Base-by-base conservation (phyloP, 2,888 invertebrate species). In the Leptinotarsa haldemani region DNA sequence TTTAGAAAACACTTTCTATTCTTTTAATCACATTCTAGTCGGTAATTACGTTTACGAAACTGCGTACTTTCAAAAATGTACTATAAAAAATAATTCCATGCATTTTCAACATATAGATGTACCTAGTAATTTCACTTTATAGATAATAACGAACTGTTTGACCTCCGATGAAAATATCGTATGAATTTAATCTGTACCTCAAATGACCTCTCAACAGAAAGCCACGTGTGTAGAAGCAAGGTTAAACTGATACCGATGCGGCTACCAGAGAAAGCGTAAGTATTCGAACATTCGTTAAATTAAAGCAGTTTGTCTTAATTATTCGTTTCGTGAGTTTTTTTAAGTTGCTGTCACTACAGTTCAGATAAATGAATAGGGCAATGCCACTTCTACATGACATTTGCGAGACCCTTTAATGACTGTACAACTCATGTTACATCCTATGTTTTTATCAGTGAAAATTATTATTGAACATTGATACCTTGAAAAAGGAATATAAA, bases 111-210 rank as follows among this genome's bases (percentile, higher is more conserved):
- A 12, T n/a, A 3, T 16, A 40, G 25, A 61, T 61, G n/a, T 56
- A 40, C 40, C 9, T 40, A 40, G 61, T n/a, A 7, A 61, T 61
- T 61, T 18, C n/a, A n/a, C 40, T 61, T 30, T 40, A 4, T 40
- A 40, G 30, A 61, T 61, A 61, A 40, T 61, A 53, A 18, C 53
- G 40, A 40, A 48, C 16, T 25, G 53, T 68, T 56, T 68, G 68
- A 68, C 68, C 68, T 68, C 47, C 16, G 68, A 56, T 68, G 56
- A 13, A 46, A 68, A 68, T 68, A 68, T 68, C 68, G 56, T 15
- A 68, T 47, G 22, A 56, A 68, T 56, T 56, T 58, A 58, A 68
- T 68, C 68, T 56, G 47, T 56, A 68, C 68, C 68, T 68, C 68
- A 56, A 68, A 56, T 68, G 68, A 68, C 68, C 68, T 68, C 66